Evolutionary conservation across 2,888 invertebrate species (phyloP), one percentile per base, ranked within the genome.

Genomic region (Helleia helle): DNA sequence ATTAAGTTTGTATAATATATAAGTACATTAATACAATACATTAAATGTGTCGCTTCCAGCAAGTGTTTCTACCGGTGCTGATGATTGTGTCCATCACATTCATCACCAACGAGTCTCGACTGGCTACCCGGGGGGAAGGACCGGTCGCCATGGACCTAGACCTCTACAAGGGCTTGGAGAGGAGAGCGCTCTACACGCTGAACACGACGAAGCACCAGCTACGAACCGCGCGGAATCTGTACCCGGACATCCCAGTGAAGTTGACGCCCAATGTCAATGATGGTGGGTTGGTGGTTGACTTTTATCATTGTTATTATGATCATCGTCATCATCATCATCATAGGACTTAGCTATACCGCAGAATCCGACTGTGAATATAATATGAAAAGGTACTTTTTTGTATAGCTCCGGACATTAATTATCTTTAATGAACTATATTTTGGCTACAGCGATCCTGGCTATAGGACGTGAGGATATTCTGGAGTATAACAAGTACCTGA

Each of bases 401-500:
- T n/a, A n/a, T n/a, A n/a, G n/a, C n/a, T n/a, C n/a, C n/a, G n/a
- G n/a, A n/a, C n/a, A n/a, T n/a, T n/a, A n/a, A n/a, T n/a, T n/a
- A n/a, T n/a, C n/a, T n/a, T n/a, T 8, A 22, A 12, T 18, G 24
- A 27, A 47, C 43, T 12, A 13, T 29, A 30, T 26, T 30, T 15
- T 27, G 27, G 39, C 75, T 75, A 15, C 64, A 88, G 87, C 59
- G 22, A 47, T 87, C 0, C 52, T 88, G 3, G 51, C 60, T 1
- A 53, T 61, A 1, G 75, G 66, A 0, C 47, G 51, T 11, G 26
- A 48, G 0, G 65, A 84, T 40, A 51, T 73, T 5, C 51, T 71
- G 0, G 65, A 72, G 1, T 89, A 87, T 38, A 75, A 79, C 38
- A 73, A 81, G 30, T 72, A 86, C 34, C 61, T 88, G 4, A 62